Conservation (phyloP, 1,140 invertebrate genomes). For the Neodiprion lecontei region DNA sequence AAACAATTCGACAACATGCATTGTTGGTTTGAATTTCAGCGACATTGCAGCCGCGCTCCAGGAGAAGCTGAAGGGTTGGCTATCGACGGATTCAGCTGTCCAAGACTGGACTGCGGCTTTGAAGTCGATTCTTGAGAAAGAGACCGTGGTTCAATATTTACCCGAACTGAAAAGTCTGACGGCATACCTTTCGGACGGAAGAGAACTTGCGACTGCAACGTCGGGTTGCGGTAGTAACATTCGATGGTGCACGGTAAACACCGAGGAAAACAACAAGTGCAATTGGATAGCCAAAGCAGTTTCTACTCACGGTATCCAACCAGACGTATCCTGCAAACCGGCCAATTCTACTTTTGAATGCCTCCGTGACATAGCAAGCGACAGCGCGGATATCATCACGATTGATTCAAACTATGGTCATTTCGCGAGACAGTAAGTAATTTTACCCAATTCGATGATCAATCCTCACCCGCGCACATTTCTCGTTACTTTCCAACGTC, state of each 20-base stretch:
- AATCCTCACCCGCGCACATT: background rate
- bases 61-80: constrained; percentile 31
- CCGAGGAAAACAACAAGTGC: constrained; percentile 66
- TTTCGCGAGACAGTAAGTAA: constrained; percentile 70
- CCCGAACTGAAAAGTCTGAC: constrained; percentile 11
- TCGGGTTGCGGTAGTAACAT: constrained; percentile 58
- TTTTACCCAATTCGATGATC: background rate
- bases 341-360: constrained; percentile 63
- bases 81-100: constrained; percentile 10
- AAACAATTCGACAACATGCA: too few species aligned
- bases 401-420: constrained; percentile 75
- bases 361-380: constrained; percentile 65
- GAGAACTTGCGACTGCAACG: constrained; percentile 28
- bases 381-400: constrained; percentile 71
- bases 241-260: constrained; percentile 67
- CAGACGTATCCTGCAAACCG: constrained; percentile 63
- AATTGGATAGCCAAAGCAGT: constrained; percentile 64
- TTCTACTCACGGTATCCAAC: constrained; percentile 65
- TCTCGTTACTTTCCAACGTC: constrained; percentile 15
- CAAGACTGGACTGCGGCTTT: constrained; percentile 32
- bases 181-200: constrained; percentile 47
- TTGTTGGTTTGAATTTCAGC: constrained; percentile 22
- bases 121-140: constrained; percentile 29
- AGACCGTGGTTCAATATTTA: constrained; percentile 20
- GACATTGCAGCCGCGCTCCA: constrained; percentile 33